Percentiles rank a stretch among this genome's conserved stretches.
Conservation (phyloP, 2,113 vertebrate genomes). For the Pholis gunnellus region DNA sequence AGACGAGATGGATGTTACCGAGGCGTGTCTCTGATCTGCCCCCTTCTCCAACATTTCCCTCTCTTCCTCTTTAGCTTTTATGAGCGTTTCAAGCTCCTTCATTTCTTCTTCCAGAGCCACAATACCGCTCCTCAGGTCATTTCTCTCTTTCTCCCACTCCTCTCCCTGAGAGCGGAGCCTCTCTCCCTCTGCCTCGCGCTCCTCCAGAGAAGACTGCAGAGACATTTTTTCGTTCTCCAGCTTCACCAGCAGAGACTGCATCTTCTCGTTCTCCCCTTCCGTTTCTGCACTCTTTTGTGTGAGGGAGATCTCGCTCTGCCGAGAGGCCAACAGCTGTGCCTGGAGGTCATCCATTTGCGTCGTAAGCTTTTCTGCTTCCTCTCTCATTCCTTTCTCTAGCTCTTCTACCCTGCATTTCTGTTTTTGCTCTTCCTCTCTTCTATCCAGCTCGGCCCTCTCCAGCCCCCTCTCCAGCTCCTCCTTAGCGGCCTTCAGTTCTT, state of each 20-base stretch:
- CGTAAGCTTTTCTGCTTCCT: conserved; percentile 81
- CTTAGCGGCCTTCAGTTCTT: conserved; percentile 68
- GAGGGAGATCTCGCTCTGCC: conserved; percentile 68
- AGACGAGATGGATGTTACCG: conserved; percentile 48
- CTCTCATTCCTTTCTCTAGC: conserved; percentile 74
- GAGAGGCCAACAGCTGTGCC: conserved; percentile 77
- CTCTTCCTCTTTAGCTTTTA: conserved; percentile 63
- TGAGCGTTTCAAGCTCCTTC: conserved; percentile 49
- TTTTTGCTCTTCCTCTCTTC: conserved; percentile 70
- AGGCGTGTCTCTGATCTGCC: conserved; percentile 59
- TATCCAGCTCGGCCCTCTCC: conserved; percentile 78
- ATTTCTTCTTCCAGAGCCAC: conserved; percentile 74
- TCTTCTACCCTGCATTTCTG: conserved; percentile 67
- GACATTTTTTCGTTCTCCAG: conserved; percentile 53
- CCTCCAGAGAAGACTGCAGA: conserved; percentile 54
- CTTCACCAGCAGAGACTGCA: conserved; percentile 49
- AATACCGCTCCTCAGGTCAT: conserved; percentile 30
- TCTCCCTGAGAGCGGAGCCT: conserved; percentile 43
- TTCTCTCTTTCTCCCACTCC: conserved; percentile 66
- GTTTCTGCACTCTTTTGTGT: conserved; percentile 61
- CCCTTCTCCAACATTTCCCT: conserved; percentile 42
- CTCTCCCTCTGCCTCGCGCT: conserved; percentile 51
- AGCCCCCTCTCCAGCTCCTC: conserved; percentile 84
- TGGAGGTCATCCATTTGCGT: conserved; percentile 73
- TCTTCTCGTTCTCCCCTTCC: conserved; percentile 46